Conservation (phyloP, 2,113 vertebrate genomes). For the Rhombomys opimus region DNA sequence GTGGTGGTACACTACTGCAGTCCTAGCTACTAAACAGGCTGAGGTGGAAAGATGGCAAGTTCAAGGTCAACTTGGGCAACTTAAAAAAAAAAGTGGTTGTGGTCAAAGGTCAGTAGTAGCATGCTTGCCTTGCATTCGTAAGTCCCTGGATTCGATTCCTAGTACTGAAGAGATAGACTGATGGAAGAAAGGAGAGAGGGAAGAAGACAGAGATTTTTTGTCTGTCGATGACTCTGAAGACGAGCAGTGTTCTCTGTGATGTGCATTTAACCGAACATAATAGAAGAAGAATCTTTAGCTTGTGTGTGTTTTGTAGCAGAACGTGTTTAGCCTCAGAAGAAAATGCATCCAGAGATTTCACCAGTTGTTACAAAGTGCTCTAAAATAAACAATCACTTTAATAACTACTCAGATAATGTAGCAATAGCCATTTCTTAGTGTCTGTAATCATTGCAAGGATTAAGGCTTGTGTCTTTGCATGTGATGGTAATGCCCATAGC, state of each 20-base stretch:
- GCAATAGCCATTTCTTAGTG: slow-evolving; percentile 63
- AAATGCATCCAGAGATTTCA: slow-evolving; percentile 71
- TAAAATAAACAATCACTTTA: slow-evolving; percentile 73
- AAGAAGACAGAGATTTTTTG: slow-evolving; percentile 37
- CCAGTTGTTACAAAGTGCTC: slow-evolving; percentile 68
- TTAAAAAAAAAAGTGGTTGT: background rate
- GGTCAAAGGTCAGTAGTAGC: background rate
- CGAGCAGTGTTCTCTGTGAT: slow-evolving; percentile 60
- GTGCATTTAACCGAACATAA: slow-evolving; percentile 47
- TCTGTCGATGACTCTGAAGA: slow-evolving; percentile 60
- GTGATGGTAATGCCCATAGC: slow-evolving; percentile 18
- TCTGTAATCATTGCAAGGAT: slow-evolving; percentile 65
- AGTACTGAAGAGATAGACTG: background rate
- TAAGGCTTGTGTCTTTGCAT: slow-evolving; percentile 58
- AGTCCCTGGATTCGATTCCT: background rate
- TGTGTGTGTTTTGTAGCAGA: slow-evolving; percentile 56
- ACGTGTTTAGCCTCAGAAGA: slow-evolving; percentile 60
- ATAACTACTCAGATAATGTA: slow-evolving; percentile 62
- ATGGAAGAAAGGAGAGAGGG: too few relatives aligned
- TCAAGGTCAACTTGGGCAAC: background rate
- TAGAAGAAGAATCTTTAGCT: slow-evolving; percentile 74
- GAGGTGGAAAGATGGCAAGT: background rate
- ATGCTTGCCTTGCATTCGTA: background rate
- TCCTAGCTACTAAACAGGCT: background rate
- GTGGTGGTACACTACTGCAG: background rate